These are phyloP conservation scores for Metaphire vulgaris DNA, from an alignment of 1,140 invertebrate genomes.

Conservation along the genomic window DNA sequence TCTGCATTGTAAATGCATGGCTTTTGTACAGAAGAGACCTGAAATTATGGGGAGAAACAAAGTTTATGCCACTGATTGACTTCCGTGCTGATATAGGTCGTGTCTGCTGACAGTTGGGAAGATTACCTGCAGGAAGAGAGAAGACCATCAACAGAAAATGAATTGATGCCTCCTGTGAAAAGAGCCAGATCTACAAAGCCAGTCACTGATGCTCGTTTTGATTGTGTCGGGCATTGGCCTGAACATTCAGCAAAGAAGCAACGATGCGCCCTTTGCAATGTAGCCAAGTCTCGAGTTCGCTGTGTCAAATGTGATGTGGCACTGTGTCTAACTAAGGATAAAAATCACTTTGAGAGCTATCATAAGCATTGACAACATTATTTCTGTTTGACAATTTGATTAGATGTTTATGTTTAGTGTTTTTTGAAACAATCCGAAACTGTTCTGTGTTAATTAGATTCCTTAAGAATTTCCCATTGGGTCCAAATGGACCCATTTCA, in stretches of 20 bases:
- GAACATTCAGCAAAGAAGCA: background rate
- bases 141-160: background rate
- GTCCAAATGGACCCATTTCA: too few relatives aligned
- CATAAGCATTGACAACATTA: too few relatives aligned
- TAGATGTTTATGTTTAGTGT: too few relatives aligned
- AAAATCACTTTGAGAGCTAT: too few relatives aligned
- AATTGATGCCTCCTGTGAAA: background rate
- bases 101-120: background rate
- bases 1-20: slow-evolving; percentile 43
- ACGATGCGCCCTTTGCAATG: background rate
- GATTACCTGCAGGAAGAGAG: background rate
- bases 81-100: slow-evolving; percentile 11
- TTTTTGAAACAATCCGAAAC: too few relatives aligned
- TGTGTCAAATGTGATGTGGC: background rate
- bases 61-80: background rate
- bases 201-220: background rate
- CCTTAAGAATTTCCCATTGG: too few relatives aligned
- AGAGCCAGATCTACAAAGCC: background rate
- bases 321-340: background rate
- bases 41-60: slow-evolving; percentile 7
- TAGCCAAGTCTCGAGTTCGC: background rate
- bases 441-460: too few relatives aligned
- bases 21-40: slow-evolving; percentile 36
- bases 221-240: background rate
- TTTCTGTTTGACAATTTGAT: too few relatives aligned